These are phyloP conservation scores for Platysternon megacephalum DNA, from an alignment of 2,113 vertebrate genomes.

Conservation along the genomic window DNA sequence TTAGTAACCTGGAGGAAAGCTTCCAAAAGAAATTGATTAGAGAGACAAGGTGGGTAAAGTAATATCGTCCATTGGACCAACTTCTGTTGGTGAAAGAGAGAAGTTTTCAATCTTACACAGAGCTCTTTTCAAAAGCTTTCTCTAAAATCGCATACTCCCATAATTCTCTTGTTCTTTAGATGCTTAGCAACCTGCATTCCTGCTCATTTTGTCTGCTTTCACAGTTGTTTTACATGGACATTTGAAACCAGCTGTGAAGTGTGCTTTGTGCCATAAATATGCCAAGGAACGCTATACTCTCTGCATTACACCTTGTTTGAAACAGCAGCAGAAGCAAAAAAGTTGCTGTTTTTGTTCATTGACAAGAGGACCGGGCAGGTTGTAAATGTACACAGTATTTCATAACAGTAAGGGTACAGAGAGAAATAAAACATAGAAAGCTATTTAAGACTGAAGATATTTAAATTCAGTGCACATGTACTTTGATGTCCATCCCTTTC, in stretches of 20 bases:
- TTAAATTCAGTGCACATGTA: rapidly evolving
- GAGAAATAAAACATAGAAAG: conserved; percentile 14
- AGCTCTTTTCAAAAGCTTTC: not conserved
- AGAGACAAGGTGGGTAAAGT: not conserved
- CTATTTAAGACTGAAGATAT: not conserved
- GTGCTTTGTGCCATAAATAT: not conserved
- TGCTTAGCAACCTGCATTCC: not conserved
- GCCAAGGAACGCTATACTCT: not conserved
- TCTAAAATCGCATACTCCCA: not conserved
- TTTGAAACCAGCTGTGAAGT: conserved; percentile 25
- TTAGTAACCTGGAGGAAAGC: not conserved
- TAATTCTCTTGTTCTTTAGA: not conserved
- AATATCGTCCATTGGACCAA: not conserved
- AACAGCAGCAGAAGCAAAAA: not conserved
- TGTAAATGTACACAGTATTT: not conserved
- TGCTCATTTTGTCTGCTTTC: conserved; percentile 4
- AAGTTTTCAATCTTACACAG: not conserved
- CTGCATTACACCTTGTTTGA: not conserved
- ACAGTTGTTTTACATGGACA: not conserved
- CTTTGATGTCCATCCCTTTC: not conserved
- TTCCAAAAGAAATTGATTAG: not conserved
- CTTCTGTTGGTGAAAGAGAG: not conserved
- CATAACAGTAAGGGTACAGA: not conserved
- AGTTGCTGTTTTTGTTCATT: not conserved
- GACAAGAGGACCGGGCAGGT: not conserved